phyloP scores from a whole-genome alignment of 1,140 invertebrate genomes.

The Heliconius nattereri region DNA sequence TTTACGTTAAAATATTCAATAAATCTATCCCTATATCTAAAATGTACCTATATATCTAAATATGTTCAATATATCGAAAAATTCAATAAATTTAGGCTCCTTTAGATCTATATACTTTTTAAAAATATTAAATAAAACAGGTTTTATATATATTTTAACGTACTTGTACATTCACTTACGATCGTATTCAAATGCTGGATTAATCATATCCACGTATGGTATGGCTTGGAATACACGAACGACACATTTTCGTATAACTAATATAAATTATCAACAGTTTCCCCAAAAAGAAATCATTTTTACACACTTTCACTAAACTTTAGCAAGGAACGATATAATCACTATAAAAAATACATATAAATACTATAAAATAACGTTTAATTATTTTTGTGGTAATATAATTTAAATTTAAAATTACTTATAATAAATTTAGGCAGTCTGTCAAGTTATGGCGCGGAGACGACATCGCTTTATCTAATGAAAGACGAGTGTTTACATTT shows the following conservation, averaged over 20 bases:
- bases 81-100: no score
- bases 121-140: no score
- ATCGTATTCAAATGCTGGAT: slow-evolving; percentile 60
- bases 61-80: no score
- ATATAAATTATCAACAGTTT: neutral
- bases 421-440: neutral
- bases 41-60: no score
- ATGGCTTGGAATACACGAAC: neutral
- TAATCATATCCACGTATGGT: slow-evolving; percentile 49
- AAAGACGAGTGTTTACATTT: neutral
- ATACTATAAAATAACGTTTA: no score
- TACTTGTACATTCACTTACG: slow-evolving; percentile 48
- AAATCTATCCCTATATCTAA: no score
- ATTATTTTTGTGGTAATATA: no score
- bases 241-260: neutral
- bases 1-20: no score
- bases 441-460: neutral
- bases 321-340: no score
- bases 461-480: neutral
- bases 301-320: neutral
- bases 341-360: no score
- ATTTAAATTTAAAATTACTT: neutral
- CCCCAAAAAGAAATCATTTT: neutral
- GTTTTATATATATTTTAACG: no score
- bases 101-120: no score